Conservation (phyloP, 2,797 vertebrate genomes). For the Loriculus beryllinus region DNA sequence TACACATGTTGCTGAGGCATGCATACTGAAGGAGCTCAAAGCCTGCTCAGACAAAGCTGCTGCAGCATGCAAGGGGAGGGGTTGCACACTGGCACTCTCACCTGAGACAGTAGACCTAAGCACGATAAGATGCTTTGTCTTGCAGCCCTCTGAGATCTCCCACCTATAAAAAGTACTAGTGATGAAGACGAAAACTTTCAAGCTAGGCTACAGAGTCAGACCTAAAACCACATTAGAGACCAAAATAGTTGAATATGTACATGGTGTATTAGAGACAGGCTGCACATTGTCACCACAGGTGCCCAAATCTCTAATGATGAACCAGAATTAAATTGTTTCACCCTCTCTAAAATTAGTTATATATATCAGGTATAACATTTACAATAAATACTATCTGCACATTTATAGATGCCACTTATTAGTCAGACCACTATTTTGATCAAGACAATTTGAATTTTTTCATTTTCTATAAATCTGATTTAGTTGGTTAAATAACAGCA, state of each 20-base stretch:
- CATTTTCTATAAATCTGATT: neutral
- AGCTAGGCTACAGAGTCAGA: neutral
- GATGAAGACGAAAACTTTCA: neutral
- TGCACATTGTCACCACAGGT: neutral
- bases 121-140: neutral
- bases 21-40: neutral
- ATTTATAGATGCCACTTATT: neutral
- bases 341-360: neutral
- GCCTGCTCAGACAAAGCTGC: neutral
- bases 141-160: neutral
- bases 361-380: neutral
- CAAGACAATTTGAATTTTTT: neutral
- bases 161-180: neutral
- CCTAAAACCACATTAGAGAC: neutral
- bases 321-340: neutral
- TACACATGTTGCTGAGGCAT: rapidly evolving
- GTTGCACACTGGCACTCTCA: rapidly evolving
- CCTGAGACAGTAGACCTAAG: rapidly evolving
- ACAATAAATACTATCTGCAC: neutral
- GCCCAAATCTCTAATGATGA: neutral
- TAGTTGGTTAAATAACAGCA: neutral
- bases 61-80: neutral
- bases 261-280: neutral
- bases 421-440: neutral
- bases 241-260: rapidly evolving